Percentiles rank a stretch among this genome's conserved stretches.
These are phyloP conservation scores for Abrostola triplasia DNA, from an alignment of 2,888 invertebrate genomes.

Conservation along the genomic window DNA sequence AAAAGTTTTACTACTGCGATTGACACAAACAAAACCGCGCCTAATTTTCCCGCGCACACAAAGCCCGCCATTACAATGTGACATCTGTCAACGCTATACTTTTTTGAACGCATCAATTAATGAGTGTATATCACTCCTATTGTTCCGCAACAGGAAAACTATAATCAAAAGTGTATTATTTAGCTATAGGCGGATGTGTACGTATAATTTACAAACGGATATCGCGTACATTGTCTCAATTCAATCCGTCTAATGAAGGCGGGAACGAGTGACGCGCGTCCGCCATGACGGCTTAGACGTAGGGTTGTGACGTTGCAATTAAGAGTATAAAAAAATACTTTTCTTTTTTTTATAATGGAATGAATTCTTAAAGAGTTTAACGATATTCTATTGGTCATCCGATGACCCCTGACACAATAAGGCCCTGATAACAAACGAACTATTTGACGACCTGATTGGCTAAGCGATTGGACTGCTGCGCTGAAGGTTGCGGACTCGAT, in stretches of 20 bases:
- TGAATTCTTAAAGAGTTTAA: no score
- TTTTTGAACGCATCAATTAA: slow-evolving; percentile 26
- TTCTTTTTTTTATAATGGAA: no score
- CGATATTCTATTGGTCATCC: no score
- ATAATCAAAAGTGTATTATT: slow-evolving; percentile 60
- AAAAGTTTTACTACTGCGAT: background rate
- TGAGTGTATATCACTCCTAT: slow-evolving; percentile 41
- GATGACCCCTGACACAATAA: no score
- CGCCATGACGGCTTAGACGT: slow-evolving; percentile 61
- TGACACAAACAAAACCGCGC: background rate
- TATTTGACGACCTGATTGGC: no score
- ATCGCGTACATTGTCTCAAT: slow-evolving; percentile 74
- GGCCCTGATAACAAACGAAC: no score
- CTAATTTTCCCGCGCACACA: slow-evolving; percentile 5
- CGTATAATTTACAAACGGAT: slow-evolving; percentile 66
- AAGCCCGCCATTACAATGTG: slow-evolving; percentile 1
- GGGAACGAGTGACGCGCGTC: slow-evolving; percentile 68
- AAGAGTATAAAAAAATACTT: slow-evolving; percentile 20
- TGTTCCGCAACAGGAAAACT: slow-evolving; percentile 54
- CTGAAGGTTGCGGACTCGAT: no score
- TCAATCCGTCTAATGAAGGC: slow-evolving; percentile 78
- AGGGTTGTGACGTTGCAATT: slow-evolving; percentile 62
- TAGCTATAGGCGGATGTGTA: slow-evolving; percentile 53
- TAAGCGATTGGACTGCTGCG: no score
- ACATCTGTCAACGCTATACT: slow-evolving; percentile 20